Percentiles rank a stretch among this genome's conserved stretches.
phyloP scores from a whole-genome alignment of 2,797 vertebrate species.

The Perodicticus potto region DNA sequence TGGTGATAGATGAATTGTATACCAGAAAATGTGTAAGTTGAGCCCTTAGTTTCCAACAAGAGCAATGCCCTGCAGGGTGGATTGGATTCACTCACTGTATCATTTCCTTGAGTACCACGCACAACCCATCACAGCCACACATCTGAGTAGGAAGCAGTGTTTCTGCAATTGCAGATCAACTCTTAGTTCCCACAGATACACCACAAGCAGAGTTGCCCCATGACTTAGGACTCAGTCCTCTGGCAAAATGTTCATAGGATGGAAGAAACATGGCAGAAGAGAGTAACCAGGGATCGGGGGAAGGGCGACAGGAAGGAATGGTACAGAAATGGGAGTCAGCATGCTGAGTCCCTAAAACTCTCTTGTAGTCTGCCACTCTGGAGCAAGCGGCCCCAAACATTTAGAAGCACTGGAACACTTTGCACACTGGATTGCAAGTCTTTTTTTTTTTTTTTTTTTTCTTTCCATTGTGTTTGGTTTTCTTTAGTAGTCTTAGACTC shows the following conservation, averaged over 20 bases:
- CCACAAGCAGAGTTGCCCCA: background rate
- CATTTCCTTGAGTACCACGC: background rate
- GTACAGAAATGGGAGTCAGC: background rate
- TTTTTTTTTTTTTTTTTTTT: too few relatives aligned
- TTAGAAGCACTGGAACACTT: background rate
- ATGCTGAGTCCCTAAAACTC: fast-evolving
- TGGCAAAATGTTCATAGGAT: background rate
- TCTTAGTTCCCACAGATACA: background rate
- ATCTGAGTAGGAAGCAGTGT: background rate
- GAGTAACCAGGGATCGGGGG: background rate
- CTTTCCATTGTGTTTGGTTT: background rate
- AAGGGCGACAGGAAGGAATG: background rate
- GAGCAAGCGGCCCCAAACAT: background rate
- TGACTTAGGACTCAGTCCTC: background rate
- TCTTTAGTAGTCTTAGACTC: background rate
- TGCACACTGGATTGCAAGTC: background rate
- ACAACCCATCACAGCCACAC: background rate
- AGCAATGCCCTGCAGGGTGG: background rate
- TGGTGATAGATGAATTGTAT: background rate
- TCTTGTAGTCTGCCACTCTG: background rate
- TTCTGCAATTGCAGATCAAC: background rate
- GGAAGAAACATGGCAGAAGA: background rate
- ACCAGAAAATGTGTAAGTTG: background rate
- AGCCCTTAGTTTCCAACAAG: background rate
- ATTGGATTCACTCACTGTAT: background rate